phyloP scores from a whole-genome alignment of 2,888 invertebrate genomes.

The Drosophila sordidula region DNA sequence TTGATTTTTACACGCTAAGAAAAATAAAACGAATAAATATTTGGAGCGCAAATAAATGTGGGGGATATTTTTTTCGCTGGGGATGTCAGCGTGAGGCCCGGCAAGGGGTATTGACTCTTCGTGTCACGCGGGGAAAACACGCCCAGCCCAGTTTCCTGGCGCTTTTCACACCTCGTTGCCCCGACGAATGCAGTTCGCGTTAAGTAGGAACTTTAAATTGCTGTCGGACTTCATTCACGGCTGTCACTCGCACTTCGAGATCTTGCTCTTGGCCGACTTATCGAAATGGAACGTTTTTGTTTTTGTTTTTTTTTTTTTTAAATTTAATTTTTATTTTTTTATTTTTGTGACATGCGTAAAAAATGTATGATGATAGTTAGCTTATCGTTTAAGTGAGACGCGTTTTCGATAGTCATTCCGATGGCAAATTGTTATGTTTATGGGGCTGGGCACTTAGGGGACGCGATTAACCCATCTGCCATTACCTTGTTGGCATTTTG shows the following conservation, averaged over 20 bases:
- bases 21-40: neutral
- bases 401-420: slow-evolving; percentile 19
- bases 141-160: slow-evolving; percentile 24
- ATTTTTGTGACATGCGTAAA: slow-evolving; percentile 2
- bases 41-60: slow-evolving; percentile 4
- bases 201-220: slow-evolving; percentile 27
- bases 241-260: slow-evolving; percentile 48
- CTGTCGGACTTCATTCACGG: slow-evolving; percentile 34
- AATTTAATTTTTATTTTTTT: too few relatives aligned
- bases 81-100: neutral
- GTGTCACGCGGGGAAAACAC: neutral
- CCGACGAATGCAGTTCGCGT: slow-evolving; percentile 4
- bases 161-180: slow-evolving; percentile 40
- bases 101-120: too few relatives aligned
- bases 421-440: slow-evolving; percentile 36
- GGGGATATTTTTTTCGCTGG: slow-evolving; percentile 8
- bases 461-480: slow-evolving; percentile 23
- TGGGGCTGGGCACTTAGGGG: slow-evolving; percentile 62
- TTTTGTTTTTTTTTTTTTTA: neutral
- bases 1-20: neutral
- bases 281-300: slow-evolving; percentile 13
- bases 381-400: slow-evolving; percentile 63
- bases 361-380: slow-evolving; percentile 32
- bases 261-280: slow-evolving; percentile 73
- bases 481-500: slow-evolving; percentile 68